Evolutionary conservation across 2,113 vertebrate species (phyloP).

Genomic region (Peromyscus maniculatus): DNA sequence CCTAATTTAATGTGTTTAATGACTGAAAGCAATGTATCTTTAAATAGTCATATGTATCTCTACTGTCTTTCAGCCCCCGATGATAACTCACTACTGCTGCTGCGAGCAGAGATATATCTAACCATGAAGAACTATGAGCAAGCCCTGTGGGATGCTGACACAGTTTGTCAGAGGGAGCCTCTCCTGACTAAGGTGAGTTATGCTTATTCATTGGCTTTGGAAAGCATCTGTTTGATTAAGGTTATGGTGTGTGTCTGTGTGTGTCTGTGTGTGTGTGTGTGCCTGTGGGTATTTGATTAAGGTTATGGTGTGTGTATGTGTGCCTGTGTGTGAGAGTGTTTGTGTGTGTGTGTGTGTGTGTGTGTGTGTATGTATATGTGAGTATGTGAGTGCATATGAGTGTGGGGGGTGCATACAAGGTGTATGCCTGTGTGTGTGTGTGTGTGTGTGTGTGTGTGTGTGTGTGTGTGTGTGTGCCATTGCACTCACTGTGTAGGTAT

Average conservation of each 20-base stretch:
- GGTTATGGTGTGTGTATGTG: background rate
- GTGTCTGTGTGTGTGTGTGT: background rate
- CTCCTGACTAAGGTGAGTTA: conserved; percentile 90
- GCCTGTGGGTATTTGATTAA: too few species aligned
- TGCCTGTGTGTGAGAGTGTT: too few species aligned
- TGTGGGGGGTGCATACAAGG: too few species aligned
- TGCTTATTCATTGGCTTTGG: background rate
- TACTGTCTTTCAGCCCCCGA: conserved; percentile 88
- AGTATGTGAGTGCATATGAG: background rate
- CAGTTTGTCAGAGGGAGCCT: conserved; percentile 90
- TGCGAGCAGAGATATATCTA: conserved; percentile 91
- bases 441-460: background rate
- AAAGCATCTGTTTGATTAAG: background rate
- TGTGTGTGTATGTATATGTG: background rate
- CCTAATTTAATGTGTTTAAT: background rate
- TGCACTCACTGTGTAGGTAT: background rate
- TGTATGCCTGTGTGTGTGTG: background rate
- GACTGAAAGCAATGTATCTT: background rate
- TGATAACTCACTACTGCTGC: conserved; percentile 89
- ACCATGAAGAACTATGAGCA: conserved; percentile 92
- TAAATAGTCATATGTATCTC: background rate
- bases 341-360: background rate
- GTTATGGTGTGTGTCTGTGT: background rate
- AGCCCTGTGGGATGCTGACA: conserved; percentile 89
- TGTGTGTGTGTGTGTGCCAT: background rate